Conservation (phyloP, 2,797 vertebrate species). For the Martes flavigula region DNA sequence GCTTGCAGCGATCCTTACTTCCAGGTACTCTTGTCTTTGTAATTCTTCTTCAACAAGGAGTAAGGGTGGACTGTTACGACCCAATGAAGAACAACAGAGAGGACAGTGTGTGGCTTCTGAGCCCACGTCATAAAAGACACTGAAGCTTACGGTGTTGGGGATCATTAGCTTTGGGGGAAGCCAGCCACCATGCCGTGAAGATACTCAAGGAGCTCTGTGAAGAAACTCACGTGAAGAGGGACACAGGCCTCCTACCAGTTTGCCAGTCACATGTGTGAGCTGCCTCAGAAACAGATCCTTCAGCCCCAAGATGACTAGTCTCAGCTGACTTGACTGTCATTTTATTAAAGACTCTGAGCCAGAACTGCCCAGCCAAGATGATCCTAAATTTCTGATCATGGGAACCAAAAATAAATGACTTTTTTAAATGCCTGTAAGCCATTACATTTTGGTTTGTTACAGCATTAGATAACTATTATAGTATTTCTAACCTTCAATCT, state of each 20-base stretch:
- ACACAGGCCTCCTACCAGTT: neutral
- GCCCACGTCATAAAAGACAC: neutral
- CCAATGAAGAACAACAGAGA: neutral
- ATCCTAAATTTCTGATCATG: neutral
- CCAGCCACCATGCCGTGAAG: neutral
- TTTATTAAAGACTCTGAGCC: neutral
- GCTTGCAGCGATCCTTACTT: neutral
- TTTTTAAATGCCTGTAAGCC: neutral
- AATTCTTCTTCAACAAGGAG: neutral
- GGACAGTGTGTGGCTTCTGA: neutral
- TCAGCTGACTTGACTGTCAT: neutral
- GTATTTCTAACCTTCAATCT: neutral
- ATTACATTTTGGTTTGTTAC: neutral
- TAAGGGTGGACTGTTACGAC: neutral
- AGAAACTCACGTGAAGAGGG: neutral
- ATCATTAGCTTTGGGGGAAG: neutral
- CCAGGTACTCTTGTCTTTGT: neutral
- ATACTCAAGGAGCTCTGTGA: neutral
- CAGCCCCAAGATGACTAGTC: neutral
- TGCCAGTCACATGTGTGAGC: neutral
- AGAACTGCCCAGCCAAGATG: neutral
- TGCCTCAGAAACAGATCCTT: neutral
- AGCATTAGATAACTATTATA: neutral
- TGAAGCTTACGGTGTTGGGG: neutral
- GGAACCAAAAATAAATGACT: neutral